Evolutionary conservation across 2,797 vertebrate genomes (phyloP).

Genomic region (Enteromius mattozi): DNA sequence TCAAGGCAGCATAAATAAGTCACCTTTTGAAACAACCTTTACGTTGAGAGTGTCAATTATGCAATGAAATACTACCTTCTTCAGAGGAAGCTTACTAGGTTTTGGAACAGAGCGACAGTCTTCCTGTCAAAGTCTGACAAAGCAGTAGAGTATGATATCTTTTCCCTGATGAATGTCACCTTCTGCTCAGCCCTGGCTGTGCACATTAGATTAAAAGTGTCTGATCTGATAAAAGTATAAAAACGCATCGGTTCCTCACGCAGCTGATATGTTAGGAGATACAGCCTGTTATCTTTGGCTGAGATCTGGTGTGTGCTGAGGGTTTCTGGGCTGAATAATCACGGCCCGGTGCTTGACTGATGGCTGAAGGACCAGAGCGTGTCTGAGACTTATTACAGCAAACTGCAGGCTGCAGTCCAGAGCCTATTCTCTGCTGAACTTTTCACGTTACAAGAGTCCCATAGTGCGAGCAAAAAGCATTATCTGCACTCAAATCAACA

Average conservation of each 20-base stretch:
- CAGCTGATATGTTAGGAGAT: constrained; percentile 73
- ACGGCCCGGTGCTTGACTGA: constrained; percentile 59
- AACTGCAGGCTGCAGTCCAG: constrained; percentile 58
- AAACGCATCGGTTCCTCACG: constrained; percentile 63
- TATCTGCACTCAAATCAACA: constrained; percentile 43
- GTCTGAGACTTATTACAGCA: constrained; percentile 59
- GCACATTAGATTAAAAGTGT: constrained; percentile 71
- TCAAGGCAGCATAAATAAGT: neutral
- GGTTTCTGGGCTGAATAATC: constrained; percentile 63
- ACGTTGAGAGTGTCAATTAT: neutral
- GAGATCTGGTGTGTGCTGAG: constrained; percentile 37
- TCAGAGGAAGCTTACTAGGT: neutral
- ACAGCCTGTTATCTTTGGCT: constrained; percentile 72
- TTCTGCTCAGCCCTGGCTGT: constrained; percentile 62
- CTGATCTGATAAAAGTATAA: constrained; percentile 70
- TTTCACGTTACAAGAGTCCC: constrained; percentile 37
- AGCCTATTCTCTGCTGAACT: constrained; percentile 48
- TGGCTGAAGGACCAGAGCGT: constrained; percentile 57
- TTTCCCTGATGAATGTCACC: constrained; percentile 62
- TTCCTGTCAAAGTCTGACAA: constrained; percentile 47
- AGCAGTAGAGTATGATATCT: constrained; percentile 52
- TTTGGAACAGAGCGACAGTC: constrained; percentile 39
- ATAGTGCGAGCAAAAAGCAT: constrained; percentile 23
- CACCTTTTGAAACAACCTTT: neutral
- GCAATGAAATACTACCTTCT: neutral